These are phyloP conservation scores for Papilio polytes DNA, from an alignment of 1,140 invertebrate genomes.

Conservation along the genomic window DNA sequence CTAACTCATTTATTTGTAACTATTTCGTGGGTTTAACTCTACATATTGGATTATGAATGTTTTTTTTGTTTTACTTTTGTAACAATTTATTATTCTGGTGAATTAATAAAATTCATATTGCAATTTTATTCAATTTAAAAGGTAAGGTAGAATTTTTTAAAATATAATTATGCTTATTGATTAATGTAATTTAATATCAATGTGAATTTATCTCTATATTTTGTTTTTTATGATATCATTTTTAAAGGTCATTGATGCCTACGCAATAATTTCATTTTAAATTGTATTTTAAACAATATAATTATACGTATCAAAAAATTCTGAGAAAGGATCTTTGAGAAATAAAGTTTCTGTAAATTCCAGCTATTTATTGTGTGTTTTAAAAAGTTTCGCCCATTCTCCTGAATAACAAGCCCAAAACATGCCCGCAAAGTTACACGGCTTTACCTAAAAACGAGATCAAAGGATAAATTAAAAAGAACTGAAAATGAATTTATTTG, in stretches of 20 bases:
- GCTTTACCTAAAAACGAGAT: slow-evolving; percentile 14
- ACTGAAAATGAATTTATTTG: background rate
- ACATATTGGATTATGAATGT: too few relatives aligned
- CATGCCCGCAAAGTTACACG: background rate
- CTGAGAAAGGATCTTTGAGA: background rate
- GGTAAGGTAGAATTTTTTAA: too few relatives aligned
- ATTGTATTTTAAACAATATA: background rate
- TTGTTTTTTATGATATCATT: too few relatives aligned
- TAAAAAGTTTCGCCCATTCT: background rate
- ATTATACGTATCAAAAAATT: background rate
- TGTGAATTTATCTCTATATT: too few relatives aligned
- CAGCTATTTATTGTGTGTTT: slow-evolving; percentile 22
- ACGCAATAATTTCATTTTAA: too few relatives aligned
- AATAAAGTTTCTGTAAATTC: slow-evolving; percentile 26
- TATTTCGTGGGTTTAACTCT: background rate
- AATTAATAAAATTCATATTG: too few relatives aligned
- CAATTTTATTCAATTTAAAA: too few relatives aligned
- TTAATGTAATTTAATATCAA: too few relatives aligned
- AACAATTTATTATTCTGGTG: too few relatives aligned
- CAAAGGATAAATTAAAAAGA: slow-evolving; percentile 28
- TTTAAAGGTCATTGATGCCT: too few relatives aligned
- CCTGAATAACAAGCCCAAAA: slow-evolving; percentile 11
- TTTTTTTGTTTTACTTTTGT: too few relatives aligned
- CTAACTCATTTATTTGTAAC: background rate
- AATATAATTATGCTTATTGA: too few relatives aligned